These are phyloP conservation scores for Bruchidius siliquastri DNA, from an alignment of 2,888 invertebrate species.

Conservation along the genomic window DNA sequence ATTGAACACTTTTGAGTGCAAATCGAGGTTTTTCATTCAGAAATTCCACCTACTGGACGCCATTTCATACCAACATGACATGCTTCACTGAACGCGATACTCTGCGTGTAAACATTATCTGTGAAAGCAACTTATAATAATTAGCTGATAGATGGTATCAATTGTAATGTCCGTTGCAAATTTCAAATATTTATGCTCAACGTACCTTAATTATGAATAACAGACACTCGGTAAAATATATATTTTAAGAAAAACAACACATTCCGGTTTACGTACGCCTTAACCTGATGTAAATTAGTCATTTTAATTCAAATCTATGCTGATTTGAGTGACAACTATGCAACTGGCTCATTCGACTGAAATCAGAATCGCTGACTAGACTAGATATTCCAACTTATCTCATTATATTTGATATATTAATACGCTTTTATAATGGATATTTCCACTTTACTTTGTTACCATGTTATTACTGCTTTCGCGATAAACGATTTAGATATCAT, in stretches of 20 bases:
- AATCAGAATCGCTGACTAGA: neutral
- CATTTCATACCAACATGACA: neutral
- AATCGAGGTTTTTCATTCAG: too few species aligned
- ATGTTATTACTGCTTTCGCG: neutral
- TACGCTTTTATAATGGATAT: neutral
- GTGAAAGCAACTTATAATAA: neutral
- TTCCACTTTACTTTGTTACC: neutral
- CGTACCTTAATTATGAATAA: neutral
- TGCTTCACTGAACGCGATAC: neutral
- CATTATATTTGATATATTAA: neutral
- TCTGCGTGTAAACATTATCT: neutral
- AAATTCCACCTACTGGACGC: neutral
- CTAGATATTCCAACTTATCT: neutral
- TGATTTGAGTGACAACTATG: slow-evolving; percentile 8
- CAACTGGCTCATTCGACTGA: slow-evolving; percentile 6
- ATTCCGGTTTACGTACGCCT: neutral
- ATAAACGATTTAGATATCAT: neutral
- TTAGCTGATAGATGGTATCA: neutral
- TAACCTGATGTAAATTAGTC: slow-evolving; percentile 5
- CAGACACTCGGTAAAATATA: neutral
- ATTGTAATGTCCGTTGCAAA: neutral
- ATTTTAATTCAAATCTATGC: slow-evolving; percentile 6
- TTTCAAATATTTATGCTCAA: neutral
- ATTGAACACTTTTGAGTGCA: too few species aligned
- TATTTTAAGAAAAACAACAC: slow-evolving; percentile 1